A percentile compares a stretch with the other conserved stretches of the same genome.
phyloP scores from a whole-genome alignment of 37 sponge, comb jelly and placozoan species.

The Eunapius fragilis region DNA sequence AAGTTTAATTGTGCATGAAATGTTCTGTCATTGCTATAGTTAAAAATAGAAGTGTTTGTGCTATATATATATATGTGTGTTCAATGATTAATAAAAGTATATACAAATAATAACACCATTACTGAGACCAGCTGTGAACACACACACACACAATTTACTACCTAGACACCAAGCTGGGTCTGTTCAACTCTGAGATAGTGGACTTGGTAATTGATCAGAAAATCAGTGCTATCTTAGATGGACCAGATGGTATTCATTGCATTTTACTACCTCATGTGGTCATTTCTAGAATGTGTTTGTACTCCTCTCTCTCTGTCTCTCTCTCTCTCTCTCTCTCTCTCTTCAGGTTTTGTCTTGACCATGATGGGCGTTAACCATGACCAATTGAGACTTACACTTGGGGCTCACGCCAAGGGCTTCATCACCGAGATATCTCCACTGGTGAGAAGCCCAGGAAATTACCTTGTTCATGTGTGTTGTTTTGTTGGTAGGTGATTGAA shows the following conservation, averaged over 20 bases:
- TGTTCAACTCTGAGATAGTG: conserved; percentile 48
- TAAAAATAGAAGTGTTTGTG: no score
- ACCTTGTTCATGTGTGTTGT: no score
- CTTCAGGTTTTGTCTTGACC: conserved; percentile 43
- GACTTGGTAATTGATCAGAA: conserved; percentile 48
- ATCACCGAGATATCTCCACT: conserved; percentile 51
- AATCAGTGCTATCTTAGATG: conserved; percentile 24
- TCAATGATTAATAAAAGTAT: no score
- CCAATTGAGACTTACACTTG: conserved; percentile 30
- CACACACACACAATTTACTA: background rate
- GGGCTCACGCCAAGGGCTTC: conserved; percentile 23
- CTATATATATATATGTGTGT: no score
- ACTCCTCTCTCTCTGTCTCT: no score
- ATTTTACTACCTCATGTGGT: background rate
- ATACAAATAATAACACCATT: no score
- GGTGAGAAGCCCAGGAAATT: conserved; percentile 25
- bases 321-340: no score
- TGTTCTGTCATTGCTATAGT: no score
- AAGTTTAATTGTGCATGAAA: no score
- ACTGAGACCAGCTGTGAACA: no score
- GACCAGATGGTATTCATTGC: conserved; percentile 61
- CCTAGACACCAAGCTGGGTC: background rate
- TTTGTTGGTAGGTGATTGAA: conserved; percentile 16
- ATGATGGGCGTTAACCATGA: conserved; percentile 68
- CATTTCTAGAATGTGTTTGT: no score